Evolutionary conservation across 2,797 vertebrate genomes (phyloP).

Genomic region (Pseudopleuronectes americanus): DNA sequence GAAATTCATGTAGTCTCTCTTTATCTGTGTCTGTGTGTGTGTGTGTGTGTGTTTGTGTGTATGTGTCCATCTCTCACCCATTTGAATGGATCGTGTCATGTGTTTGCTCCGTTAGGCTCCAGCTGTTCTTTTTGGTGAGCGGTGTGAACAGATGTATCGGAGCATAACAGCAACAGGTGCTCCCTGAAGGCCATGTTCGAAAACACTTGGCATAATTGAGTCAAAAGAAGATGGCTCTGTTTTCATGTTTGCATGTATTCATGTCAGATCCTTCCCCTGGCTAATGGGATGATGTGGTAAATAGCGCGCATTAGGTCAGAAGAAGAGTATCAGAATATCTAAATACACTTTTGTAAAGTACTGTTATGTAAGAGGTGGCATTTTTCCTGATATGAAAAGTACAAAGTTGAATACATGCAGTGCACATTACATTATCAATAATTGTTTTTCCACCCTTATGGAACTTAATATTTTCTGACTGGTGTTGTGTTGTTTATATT

Average conservation of each 20-base stretch:
- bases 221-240: not conserved
- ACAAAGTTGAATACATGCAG: no score
- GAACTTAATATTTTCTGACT: no score
- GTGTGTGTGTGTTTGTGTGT: not conserved
- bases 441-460: no score
- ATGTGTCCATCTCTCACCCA: not conserved
- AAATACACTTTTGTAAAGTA: no score
- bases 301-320: no score
- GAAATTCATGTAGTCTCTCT: not conserved
- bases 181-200: constrained; percentile 1
- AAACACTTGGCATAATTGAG: not conserved
- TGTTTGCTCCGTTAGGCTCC: constrained; percentile 27
- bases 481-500: no score
- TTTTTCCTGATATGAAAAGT: no score
- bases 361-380: no score
- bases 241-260: not conserved
- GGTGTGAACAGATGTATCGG: constrained; percentile 57
- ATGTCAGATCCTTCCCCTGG: no score
- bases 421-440: no score
- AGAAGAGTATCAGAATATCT: no score
- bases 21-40: not conserved
- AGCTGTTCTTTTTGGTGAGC: constrained; percentile 58
- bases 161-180: constrained; percentile 61
- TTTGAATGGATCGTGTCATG: constrained; percentile 11
- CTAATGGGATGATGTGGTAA: no score